phyloP scores from a whole-genome alignment of 2,113 vertebrate species.

The Eclectus roratus region DNA sequence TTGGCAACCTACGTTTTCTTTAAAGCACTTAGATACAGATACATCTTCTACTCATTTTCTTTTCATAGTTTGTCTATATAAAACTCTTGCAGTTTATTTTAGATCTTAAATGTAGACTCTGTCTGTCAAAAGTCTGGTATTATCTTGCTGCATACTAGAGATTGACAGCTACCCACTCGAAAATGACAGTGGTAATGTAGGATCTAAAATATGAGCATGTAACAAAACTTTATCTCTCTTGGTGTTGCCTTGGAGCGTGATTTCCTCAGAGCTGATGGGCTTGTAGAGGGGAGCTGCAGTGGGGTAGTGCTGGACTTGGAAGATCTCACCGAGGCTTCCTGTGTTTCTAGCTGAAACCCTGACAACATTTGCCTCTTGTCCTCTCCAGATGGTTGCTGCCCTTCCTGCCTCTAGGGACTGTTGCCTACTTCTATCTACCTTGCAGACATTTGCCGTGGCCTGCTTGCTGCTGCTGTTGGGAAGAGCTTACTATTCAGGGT shows the following conservation, averaged over 20 bases:
- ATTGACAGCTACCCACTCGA: slow-evolving; percentile 53
- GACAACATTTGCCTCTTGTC: background rate
- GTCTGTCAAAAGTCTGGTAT: slow-evolving; percentile 54
- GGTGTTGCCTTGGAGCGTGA: background rate
- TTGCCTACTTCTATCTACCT: background rate
- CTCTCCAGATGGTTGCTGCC: background rate
- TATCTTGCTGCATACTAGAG: background rate
- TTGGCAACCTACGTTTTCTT: background rate
- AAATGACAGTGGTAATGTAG: background rate
- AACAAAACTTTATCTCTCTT: background rate
- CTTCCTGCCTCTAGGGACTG: background rate
- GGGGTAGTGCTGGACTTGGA: background rate
- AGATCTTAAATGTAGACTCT: slow-evolving; percentile 33
- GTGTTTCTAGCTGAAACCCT: background rate
- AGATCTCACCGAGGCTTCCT: background rate
- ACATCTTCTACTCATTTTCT: slow-evolving; percentile 40
- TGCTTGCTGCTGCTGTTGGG: background rate
- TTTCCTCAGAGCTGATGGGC: background rate
- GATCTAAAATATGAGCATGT: background rate
- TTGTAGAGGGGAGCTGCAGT: background rate
- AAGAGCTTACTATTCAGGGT: background rate
- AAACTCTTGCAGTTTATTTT: slow-evolving; percentile 9
- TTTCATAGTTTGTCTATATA: slow-evolving; percentile 47
- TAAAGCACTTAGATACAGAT: background rate
- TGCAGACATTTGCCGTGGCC: background rate